Conservation (phyloP, 2,888 invertebrate genomes). For the Ormyrus nitidulus region DNA sequence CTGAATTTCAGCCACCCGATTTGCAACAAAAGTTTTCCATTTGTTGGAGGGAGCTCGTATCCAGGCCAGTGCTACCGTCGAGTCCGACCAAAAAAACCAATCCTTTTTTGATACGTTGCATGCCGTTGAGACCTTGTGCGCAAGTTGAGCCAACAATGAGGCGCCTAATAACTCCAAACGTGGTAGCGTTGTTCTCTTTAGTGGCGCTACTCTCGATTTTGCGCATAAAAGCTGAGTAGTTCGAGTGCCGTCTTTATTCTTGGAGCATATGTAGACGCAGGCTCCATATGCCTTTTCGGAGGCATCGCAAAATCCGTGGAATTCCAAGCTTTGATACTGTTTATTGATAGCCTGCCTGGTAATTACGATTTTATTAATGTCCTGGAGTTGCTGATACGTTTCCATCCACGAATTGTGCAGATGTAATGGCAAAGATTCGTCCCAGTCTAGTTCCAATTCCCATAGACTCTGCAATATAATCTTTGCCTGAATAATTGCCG, state of each 20-base stretch:
- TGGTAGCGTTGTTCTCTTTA: slow-evolving; percentile 59
- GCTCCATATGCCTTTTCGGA: slow-evolving; percentile 45
- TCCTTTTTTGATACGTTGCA: not conserved
- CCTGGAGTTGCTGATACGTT: not conserved
- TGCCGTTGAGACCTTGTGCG: slow-evolving; percentile 16
- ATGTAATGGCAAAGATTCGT: not conserved
- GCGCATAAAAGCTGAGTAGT: slow-evolving; percentile 43
- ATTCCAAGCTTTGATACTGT: slow-evolving; percentile 16
- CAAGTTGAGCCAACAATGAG: slow-evolving; percentile 49
- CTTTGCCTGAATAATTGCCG: not conserved
- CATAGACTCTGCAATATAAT: not conserved
- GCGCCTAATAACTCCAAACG: slow-evolving; percentile 61
- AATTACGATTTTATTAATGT: not conserved
- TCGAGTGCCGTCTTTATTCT: not conserved
- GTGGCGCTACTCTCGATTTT: slow-evolving; percentile 55
- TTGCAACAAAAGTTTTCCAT: slow-evolving; percentile 20
- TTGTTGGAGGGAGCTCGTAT: not conserved
- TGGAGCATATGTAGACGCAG: slow-evolving; percentile 21
- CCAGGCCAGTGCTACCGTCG: not conserved
- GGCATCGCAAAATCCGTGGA: slow-evolving; percentile 57
- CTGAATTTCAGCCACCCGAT: slow-evolving; percentile 12
- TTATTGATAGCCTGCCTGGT: not conserved
- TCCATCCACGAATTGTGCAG: not conserved
- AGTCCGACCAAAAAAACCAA: slow-evolving; percentile 1
- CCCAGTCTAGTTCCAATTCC: not conserved